These are phyloP conservation scores for Sminthurides bifidus DNA, from an alignment of 1,140 invertebrate genomes.

Conservation along the genomic window DNA sequence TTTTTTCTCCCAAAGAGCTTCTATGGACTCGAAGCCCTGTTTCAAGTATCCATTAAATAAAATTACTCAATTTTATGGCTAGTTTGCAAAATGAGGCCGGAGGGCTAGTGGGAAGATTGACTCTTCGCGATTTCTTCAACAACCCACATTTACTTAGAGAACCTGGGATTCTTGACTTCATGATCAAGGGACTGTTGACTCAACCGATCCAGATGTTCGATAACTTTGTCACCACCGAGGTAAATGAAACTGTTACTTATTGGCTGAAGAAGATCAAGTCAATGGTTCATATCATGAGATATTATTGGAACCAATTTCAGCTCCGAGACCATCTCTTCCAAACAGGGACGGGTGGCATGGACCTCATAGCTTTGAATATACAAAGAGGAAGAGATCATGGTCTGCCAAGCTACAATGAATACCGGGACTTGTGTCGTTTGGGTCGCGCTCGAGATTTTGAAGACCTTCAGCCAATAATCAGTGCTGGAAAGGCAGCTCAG, in stretches of 20 bases:
- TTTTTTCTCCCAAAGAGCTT: neutral
- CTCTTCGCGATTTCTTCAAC: conserved; percentile 25
- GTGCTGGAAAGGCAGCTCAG: conserved; percentile 31
- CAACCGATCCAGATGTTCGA: conserved; percentile 28
- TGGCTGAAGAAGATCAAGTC: too few relatives aligned
- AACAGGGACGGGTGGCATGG: conserved; percentile 49
- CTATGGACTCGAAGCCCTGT: neutral
- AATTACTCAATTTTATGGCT: neutral
- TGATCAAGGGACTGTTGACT: conserved; percentile 26
- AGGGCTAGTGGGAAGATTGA: conserved; percentile 8
- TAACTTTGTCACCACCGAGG: conserved; percentile 25
- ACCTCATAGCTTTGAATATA: conserved; percentile 59
- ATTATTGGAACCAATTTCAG: conserved; percentile 1
- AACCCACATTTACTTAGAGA: conserved; percentile 23
- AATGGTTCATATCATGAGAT: neutral
- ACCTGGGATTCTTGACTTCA: conserved; percentile 21
- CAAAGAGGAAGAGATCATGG: conserved; percentile 42
- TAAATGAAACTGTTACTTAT: too few relatives aligned
- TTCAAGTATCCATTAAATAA: neutral
- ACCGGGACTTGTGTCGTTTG: conserved; percentile 44
- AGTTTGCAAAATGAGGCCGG: conserved; percentile 16
- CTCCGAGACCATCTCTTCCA: conserved; percentile 24
- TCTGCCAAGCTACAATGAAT: conserved; percentile 39
- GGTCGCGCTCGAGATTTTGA: conserved; percentile 21
- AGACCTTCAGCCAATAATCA: conserved; percentile 18